Base-by-base conservation (phyloP, 2,797 vertebrate species). In the Brotula barbata region DNA sequence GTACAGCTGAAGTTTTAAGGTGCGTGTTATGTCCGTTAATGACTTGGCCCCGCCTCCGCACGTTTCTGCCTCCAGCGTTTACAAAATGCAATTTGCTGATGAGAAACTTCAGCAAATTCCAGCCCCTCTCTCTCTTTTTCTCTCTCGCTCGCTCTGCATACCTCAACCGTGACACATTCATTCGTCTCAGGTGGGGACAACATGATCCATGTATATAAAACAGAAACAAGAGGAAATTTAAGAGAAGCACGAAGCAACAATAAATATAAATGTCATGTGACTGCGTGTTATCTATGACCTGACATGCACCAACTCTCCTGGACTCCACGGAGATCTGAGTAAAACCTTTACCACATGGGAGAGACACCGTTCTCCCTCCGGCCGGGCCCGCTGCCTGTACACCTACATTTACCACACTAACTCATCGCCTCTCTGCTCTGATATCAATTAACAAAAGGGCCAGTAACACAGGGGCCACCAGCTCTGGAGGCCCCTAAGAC, bases 141-240 rank as follows among this genome's bases (percentile, higher is more conserved):
- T n/a, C n/a, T n/a, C n/a, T n/a, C n/a, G n/a, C n/a, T n/a, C n/a
- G n/a, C n/a, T n/a, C n/a, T n/a, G n/a, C n/a, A 56, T 55, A 77
- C 41, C 48, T 53, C 51, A 71, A 77, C 62, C 22, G 63, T 59
- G 53, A 84, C 75, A 89, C 84, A 88, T 86, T 87, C 82, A 84
- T 76, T 19, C 46, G 77, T 87, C 73, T 78, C 58, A 47, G 63
- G 51, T 82, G 54, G 52, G 73, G 40, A 58, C 11, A 48, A 64
- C 8, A 28, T 4, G 8, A 28, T 4, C 25, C 25, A 28, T 28
- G 25, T n/a, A 57, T 19, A 69, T 41, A 67, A 52, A 55, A 22
- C 40, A 63, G 20, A 75, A 56, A 57, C 67, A 74, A 14, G 1
- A 64, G 51, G 50, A 68, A 71, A 64, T 51, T 21, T 17, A 6